Conservation (phyloP, 2,888 invertebrate genomes). For the Drosophila nigritarsus region DNA sequence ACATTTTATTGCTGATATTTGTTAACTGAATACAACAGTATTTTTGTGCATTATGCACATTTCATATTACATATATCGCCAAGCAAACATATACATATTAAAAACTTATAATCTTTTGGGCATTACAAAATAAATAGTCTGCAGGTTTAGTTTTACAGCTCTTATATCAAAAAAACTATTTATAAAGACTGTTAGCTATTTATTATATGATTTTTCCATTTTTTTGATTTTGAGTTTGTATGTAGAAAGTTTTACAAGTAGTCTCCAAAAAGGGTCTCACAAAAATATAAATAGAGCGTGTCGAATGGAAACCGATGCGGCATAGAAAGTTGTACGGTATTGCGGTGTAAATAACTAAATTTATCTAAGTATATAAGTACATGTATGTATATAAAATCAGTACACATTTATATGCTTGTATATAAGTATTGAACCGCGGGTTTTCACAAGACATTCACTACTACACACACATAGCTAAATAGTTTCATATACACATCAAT, state of each 20-base stretch:
- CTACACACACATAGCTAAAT: constrained; percentile 60
- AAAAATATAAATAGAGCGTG: constrained; percentile 70
- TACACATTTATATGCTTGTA: constrained; percentile 71
- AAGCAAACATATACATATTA: constrained; percentile 40
- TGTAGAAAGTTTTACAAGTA: constrained; percentile 36
- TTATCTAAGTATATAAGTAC: constrained; percentile 43
- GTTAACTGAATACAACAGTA: constrained; percentile 69
- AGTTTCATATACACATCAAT: constrained; percentile 47
- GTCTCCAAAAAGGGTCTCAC: constrained; percentile 68
- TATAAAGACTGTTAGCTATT: constrained; percentile 31
- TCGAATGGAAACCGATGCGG: constrained; percentile 65
- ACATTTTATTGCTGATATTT: constrained; percentile 72
- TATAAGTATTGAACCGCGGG: constrained; percentile 34
- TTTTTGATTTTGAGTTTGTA: constrained; percentile 1
- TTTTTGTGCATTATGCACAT: constrained; percentile 41
- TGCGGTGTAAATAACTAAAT: constrained; percentile 63
- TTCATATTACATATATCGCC: constrained; percentile 39
- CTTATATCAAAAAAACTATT: constrained; percentile 31
- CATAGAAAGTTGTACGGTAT: constrained; percentile 38
- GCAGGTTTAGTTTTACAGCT: constrained; percentile 32
- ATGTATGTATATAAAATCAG: constrained; percentile 72
- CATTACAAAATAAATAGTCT: constrained; percentile 14
- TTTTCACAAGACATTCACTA: constrained; percentile 41
- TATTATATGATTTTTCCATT: constrained; percentile 6
- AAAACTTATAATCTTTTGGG: constrained; percentile 13